Percentiles rank a stretch among this genome's conserved stretches.
These are phyloP conservation scores for Hyperoplus immaculatus DNA, from an alignment of 2,797 vertebrate genomes.

Conservation along the genomic window DNA sequence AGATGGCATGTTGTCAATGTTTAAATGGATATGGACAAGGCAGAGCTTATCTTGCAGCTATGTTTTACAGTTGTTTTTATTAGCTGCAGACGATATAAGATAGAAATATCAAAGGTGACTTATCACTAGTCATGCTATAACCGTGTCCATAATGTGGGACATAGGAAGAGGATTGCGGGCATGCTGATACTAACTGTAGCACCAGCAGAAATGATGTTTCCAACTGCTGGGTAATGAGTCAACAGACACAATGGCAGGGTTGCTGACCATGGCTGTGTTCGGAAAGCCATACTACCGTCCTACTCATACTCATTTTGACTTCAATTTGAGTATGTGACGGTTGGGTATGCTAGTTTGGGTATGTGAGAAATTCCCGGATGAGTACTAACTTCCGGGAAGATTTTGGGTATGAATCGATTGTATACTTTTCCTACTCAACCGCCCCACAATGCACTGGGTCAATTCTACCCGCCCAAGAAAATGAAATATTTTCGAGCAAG, in stretches of 20 bases:
- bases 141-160: not conserved
- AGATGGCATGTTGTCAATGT: not conserved
- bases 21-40: not conserved
- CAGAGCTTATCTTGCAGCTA: no score
- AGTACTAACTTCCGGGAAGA: no score
- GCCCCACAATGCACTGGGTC: no score
- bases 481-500: no score
- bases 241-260: constrained; percentile 28
- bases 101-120: not conserved
- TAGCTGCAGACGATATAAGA: not conserved
- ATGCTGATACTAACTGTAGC: constrained; percentile 3
- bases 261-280: not conserved
- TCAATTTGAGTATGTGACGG: no score
- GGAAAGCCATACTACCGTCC: no score
- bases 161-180: not conserved
- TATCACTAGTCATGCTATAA: not conserved
- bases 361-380: no score
- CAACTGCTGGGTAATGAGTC: constrained; percentile 51
- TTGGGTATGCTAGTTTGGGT: no score
- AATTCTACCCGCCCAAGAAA: no score
- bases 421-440: no score
- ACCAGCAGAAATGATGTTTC: constrained; percentile 2
- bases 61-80: not conserved
- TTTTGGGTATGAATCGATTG: no score
- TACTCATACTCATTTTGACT: no score